phyloP scores from a whole-genome alignment of 2,113 vertebrate genomes.

The Microcebus jonahi region DNA sequence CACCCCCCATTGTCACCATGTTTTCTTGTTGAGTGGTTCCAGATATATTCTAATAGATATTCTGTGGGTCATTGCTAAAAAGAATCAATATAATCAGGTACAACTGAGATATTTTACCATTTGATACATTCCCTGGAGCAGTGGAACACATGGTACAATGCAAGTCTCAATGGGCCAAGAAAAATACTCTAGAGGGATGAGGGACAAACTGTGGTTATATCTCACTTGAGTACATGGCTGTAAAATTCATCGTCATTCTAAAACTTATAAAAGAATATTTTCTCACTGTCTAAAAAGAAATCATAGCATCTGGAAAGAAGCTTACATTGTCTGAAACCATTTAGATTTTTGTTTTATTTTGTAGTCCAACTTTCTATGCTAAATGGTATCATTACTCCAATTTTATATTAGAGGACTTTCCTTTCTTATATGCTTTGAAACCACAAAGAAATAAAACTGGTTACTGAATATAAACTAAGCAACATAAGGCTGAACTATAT shows the following conservation, averaged over 20 bases:
- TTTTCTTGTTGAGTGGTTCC: not conserved
- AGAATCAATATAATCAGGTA: not conserved
- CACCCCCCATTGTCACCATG: not conserved
- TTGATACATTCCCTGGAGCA: not conserved
- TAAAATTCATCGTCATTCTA: not conserved
- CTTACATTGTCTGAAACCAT: not conserved
- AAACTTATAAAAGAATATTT: not conserved
- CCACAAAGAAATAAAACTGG: constrained; percentile 29
- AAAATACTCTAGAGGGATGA: not conserved
- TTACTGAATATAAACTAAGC: not conserved
- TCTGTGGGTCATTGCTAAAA: too few relatives aligned
- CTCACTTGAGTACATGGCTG: not conserved
- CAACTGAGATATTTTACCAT: not conserved
- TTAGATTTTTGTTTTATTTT: not conserved
- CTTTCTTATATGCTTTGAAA: not conserved
- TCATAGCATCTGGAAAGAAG: not conserved
- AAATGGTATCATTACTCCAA: not conserved
- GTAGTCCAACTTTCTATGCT: not conserved
- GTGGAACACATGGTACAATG: not conserved
- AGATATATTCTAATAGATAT: not conserved
- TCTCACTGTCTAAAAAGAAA: not conserved
- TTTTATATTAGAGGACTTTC: not conserved
- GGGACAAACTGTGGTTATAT: not conserved
- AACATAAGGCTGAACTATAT: not conserved
- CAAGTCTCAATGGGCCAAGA: not conserved